Conservation (phyloP, 2,113 vertebrate genomes). For the Oryzias woworae region DNA sequence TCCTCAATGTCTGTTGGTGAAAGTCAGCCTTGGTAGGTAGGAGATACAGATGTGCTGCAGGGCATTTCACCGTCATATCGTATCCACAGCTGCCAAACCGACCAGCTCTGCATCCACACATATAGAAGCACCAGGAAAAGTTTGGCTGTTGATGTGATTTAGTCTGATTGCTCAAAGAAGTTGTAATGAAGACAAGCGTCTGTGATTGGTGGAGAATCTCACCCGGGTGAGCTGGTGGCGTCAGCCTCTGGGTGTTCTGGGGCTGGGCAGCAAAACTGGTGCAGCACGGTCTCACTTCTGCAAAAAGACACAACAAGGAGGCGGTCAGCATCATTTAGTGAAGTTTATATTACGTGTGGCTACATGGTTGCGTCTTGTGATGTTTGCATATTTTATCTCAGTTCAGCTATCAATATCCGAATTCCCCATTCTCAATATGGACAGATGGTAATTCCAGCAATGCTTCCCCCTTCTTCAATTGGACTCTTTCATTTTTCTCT, state of each 20-base stretch:
- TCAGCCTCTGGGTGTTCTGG: constrained; percentile 88
- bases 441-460: constrained; percentile 47
- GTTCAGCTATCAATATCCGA: constrained; percentile 50
- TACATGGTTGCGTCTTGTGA: constrained; percentile 31
- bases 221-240: constrained; percentile 69
- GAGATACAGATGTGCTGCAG: constrained; percentile 23
- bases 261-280: constrained; percentile 98
- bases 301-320: constrained; percentile 13
- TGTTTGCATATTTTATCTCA: constrained; percentile 29
- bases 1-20: constrained; percentile 1
- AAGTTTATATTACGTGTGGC: constrained; percentile 16
- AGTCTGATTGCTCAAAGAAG: background rate
- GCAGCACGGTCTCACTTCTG: constrained; percentile 96
- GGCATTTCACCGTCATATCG: constrained; percentile 2
- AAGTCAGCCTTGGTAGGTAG: constrained; percentile 16
- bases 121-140: constrained; percentile 19
- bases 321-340: background rate
- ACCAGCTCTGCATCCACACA: constrained; percentile 8
- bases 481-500: constrained; percentile 37
- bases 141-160: constrained; percentile 14
- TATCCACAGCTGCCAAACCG: background rate
- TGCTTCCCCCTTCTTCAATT: constrained; percentile 36
- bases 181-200: background rate
- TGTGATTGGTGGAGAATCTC: constrained; percentile 37
- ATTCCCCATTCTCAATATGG: constrained; percentile 36